Evolutionary conservation across 2,113 vertebrate genomes (phyloP).

Genomic region (Tonatia bakeri): DNA sequence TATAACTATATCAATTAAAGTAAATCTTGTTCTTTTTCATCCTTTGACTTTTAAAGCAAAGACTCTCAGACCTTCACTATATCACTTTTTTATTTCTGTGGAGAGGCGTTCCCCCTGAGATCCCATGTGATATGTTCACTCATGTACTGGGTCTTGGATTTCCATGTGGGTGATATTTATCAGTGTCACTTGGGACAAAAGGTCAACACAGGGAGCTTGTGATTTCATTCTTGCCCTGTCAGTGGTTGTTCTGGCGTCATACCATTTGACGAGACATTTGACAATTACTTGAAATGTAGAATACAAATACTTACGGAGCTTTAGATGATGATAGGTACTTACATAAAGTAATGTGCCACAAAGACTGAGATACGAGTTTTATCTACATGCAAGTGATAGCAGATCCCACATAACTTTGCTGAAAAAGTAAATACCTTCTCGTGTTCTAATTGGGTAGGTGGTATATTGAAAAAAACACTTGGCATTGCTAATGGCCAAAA

Average conservation of each 20-base stretch:
- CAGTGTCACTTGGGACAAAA: not conserved
- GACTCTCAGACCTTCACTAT: not conserved
- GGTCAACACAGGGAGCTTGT: not conserved
- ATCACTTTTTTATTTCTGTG: not conserved
- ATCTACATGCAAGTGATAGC: not conserved
- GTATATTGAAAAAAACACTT: not conserved
- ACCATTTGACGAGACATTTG: not conserved
- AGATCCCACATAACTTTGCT: not conserved
- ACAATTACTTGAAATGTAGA: not conserved
- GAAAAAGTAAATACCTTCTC: not conserved
- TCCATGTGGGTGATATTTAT: not conserved
- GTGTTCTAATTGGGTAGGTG: not conserved
- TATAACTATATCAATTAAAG: not conserved
- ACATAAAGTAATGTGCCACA: not conserved
- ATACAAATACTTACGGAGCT: not conserved
- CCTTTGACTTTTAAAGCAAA: constrained; percentile 18
- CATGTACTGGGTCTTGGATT: not conserved
- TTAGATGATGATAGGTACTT: not conserved
- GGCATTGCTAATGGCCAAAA: not conserved
- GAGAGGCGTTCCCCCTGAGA: not conserved
- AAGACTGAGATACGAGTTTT: not conserved
- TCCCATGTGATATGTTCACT: not conserved
- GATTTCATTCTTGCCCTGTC: not conserved
- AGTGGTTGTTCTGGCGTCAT: not conserved
- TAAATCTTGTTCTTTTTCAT: not conserved